Evolutionary conservation across 1,140 invertebrate species (phyloP), one percentile per base, ranked within the genome.

Genomic region (Zaprionus nigranus): DNA sequence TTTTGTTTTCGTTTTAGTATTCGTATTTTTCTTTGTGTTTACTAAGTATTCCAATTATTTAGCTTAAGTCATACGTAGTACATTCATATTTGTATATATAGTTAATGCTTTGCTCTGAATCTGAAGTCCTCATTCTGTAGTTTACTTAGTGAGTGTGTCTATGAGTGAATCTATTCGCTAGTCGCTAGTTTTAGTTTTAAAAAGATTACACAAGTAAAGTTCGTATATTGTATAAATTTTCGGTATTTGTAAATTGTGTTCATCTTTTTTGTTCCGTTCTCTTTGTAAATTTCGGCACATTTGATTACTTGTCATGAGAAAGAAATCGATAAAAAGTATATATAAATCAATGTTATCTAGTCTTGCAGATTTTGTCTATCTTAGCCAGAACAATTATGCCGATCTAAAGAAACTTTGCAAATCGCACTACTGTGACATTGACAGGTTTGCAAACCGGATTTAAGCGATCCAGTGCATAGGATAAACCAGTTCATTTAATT

Each of bases 201-300:
- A 65, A 77, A 61, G 62, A 69, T 40, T 71, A 71, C 68, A 71
- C 68, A 71, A 69, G 57, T 56, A 73, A 57, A 76, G 69, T 73
- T 76, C 65, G 53, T 66, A 70, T 73, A 73, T 66, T 77, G 63
- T 77, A 67, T 77, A 77, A 77, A 77, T 77, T 65, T 61, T 62
- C 11, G 12, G 66, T 77, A 71, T 17, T 75, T 75, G 73, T 71
- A 75, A 75, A 75, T 75, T 75, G 73, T 75, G 46, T 75, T 70
- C 34, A 46, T 53, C 34, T 13, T 43, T 64, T 63, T 51, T 28
- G n/a, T 64, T 46, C 51, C 60, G n/a, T 66, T 70, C 28, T 49
- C 36, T 57, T 49, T 71, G 60, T 64, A 65, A 71, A 75, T 71
- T 75, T 75, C 60, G 73, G 73, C 73, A 75, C 73, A 75, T 75